These are phyloP conservation scores for Salarias fasciatus DNA, from an alignment of 2,797 vertebrate genomes.

Conservation along the genomic window DNA sequence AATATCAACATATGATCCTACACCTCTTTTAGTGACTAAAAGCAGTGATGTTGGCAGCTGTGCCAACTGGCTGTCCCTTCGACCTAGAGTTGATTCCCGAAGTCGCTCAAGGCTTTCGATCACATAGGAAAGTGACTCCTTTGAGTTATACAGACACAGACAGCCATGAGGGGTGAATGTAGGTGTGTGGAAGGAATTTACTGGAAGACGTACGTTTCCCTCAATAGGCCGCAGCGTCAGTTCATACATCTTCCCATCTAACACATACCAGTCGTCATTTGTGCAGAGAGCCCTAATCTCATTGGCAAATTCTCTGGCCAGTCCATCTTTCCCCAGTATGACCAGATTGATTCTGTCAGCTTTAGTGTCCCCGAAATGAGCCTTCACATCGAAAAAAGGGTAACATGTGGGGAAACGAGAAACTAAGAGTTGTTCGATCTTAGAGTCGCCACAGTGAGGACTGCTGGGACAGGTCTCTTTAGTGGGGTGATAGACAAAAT, in stretches of 20 bases:
- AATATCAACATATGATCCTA: slow-evolving; percentile 86
- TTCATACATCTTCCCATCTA: slow-evolving; percentile 97
- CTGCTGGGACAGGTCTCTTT: slow-evolving; percentile 98
- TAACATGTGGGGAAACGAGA: slow-evolving; percentile 87
- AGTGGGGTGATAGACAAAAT: slow-evolving; percentile 97
- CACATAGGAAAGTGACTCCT: slow-evolving; percentile 94
- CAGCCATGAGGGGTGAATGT: slow-evolving; percentile 96
- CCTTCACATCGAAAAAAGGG: slow-evolving; percentile 84
- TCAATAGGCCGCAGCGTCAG: slow-evolving; percentile 93
- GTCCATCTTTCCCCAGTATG: slow-evolving; percentile 94
- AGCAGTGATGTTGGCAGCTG: slow-evolving; percentile 90
- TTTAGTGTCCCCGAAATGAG: slow-evolving; percentile 85
- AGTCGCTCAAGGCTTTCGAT: slow-evolving; percentile 95
- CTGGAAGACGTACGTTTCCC: slow-evolving; percentile 95
- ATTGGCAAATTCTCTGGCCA: slow-evolving; percentile 95
- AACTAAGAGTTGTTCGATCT: slow-evolving; percentile 90
- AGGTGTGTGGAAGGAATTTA: slow-evolving; percentile 95
- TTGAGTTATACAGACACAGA: slow-evolving; percentile 97
- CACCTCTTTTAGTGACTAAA: slow-evolving; percentile 92
- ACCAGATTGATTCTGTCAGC: slow-evolving; percentile 94
- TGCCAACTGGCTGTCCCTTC: slow-evolving; percentile 85
- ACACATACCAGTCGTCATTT: slow-evolving; percentile 93
- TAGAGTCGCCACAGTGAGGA: slow-evolving; percentile 89
- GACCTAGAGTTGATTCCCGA: slow-evolving; percentile 87
- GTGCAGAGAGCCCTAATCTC: slow-evolving; percentile 97